Percentiles rank a stretch among this genome's conserved stretches.
These are phyloP conservation scores for Aphaenogaster ashmeadi DNA, from an alignment of 1,140 invertebrate genomes.

Conservation along the genomic window DNA sequence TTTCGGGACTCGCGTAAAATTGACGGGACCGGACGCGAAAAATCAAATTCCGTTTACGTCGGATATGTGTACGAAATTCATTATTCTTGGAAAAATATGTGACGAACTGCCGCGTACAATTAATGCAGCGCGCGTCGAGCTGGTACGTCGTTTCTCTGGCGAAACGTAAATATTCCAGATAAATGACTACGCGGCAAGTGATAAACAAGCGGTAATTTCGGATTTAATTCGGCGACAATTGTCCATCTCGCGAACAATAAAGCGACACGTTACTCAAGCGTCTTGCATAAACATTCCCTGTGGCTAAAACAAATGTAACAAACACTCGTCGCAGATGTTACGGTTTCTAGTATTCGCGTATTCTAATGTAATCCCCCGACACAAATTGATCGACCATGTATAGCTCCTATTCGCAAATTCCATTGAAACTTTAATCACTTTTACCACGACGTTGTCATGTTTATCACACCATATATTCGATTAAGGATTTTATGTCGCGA, in stretches of 20 bases:
- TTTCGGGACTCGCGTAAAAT: constrained; percentile 20
- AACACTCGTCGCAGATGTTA: background rate
- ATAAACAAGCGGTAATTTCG: constrained; percentile 61
- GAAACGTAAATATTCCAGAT: constrained; percentile 59
- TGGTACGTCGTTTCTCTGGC: constrained; percentile 19
- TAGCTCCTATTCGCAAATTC: background rate
- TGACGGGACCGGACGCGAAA: background rate
- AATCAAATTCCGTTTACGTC: constrained; percentile 30
- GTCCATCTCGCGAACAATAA: background rate
- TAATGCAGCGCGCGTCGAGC: constrained; percentile 32
- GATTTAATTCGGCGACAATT: constrained; percentile 51
- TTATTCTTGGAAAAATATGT: constrained; percentile 36
- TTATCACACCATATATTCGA: background rate
- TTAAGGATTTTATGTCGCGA: background rate
- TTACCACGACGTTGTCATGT: background rate
- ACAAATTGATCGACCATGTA: background rate
- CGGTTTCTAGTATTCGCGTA: background rate
- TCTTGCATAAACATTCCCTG: constrained; percentile 1
- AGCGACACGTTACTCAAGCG: background rate
- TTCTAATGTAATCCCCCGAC: no score
- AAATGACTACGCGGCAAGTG: constrained; percentile 33
- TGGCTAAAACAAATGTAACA: background rate
- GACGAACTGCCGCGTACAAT: constrained; percentile 31
- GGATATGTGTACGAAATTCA: constrained; percentile 28
- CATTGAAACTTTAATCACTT: background rate